Base-by-base conservation (phyloP, 2,113 vertebrate genomes). In the Anguilla rostrata region DNA sequence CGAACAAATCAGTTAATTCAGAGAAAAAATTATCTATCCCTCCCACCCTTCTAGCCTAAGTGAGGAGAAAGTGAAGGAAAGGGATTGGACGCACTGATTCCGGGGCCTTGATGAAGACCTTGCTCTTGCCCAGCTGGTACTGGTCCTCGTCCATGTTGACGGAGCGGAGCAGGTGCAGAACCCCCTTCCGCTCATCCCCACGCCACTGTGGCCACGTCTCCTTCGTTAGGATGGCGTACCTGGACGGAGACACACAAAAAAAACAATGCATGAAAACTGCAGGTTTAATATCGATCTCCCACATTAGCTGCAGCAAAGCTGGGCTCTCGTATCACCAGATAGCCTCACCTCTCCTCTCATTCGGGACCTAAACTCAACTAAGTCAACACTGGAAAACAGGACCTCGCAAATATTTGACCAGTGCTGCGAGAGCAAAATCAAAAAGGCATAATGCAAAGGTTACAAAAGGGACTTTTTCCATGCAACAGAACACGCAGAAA, bases 61-160 rank as follows among this genome's bases (percentile, higher is more conserved):
- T 1, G 22, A 66, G 18, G 56, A 60, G 56, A 16, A 60, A 60
- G 5, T 15, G 56, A 39, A 53, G 43, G 29, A n/a, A 63, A 0
- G 34, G 34, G 34, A 34, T 34, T 12, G 53, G n/a, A 81, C 94
- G 1, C 91, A 97, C 96, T 87, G 96, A 97, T 91, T 97, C 96
- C 0, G 96, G 96, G 9, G 96, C 96, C 86, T 97, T 97, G 90
- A 97, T 95, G 91, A 97, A 97, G 86, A 97, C 91, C 89, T 97
- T 97, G 87, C 84, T 89, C 86, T 93, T 94, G 15, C 96, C 96
- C 83, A 97, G 91, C 91, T 97, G 96, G 94, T 92, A 97, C 91
- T 97, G 96, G 87, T 97, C 96, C 0, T 92, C 86, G 83, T 97
- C 96, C 96, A 97, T 97, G 89, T 97, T 90, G 84, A 97, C 96